These are phyloP conservation scores for Macrophya annulata DNA, from an alignment of 2,888 invertebrate genomes.

Conservation along the genomic window DNA sequence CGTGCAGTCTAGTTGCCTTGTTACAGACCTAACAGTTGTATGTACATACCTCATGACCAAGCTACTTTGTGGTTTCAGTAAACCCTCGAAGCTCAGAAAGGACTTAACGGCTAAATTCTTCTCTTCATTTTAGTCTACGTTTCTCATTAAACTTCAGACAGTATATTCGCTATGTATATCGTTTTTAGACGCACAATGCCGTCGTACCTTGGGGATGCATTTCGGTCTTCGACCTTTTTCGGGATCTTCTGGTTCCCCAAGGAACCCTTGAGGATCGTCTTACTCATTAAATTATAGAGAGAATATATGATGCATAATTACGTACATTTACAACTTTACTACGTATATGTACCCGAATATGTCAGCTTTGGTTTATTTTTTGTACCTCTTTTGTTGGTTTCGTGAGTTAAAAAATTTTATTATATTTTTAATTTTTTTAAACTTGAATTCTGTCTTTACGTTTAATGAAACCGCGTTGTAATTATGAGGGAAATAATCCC, in stretches of 20 bases:
- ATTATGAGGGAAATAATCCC: conserved; percentile 19
- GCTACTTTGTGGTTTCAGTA: not conserved
- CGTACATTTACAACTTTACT: not conserved
- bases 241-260: not conserved
- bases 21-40: not conserved
- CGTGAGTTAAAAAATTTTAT: not conserved
- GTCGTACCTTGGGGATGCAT: conserved; percentile 3
- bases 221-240: not conserved
- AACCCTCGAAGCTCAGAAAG: not conserved
- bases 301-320: not conserved
- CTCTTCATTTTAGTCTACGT: not conserved
- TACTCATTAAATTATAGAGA: not conserved
- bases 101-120: not conserved
- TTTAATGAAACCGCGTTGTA: conserved; percentile 9
- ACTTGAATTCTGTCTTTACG: not conserved
- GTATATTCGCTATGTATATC: not conserved
- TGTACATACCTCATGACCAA: not conserved
- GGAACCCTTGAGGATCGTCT: not conserved
- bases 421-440: no score
- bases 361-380: no score
- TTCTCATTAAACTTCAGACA: not conserved
- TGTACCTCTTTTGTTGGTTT: not conserved
- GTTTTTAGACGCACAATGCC: not conserved
- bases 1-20: not conserved
- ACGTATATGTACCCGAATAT: no score